phyloP scores from a whole-genome alignment of 1,140 invertebrate species.

The Globodera rostochiensis region DNA sequence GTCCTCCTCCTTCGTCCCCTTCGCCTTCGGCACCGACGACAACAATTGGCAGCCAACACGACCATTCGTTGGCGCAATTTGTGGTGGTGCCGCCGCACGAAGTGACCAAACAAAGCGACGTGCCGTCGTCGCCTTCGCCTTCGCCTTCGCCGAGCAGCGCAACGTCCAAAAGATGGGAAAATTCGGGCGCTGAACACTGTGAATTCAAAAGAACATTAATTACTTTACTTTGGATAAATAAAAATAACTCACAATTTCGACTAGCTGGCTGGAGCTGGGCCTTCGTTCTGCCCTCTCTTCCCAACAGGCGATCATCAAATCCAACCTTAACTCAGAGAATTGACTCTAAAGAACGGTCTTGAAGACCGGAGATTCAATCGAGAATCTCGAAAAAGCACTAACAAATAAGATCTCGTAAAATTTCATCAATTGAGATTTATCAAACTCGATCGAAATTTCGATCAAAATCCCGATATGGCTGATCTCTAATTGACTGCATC shows the following conservation, averaged over 20 bases:
- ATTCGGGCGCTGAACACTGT: slow-evolving; percentile 79
- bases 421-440: no score
- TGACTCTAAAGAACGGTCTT: no score
- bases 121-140: slow-evolving; percentile 9
- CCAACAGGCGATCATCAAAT: slow-evolving; percentile 95
- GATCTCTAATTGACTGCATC: no score
- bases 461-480: no score
- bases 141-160: slow-evolving; percentile 67
- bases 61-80: background rate
- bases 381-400: no score
- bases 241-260: slow-evolving; percentile 78
- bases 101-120: background rate
- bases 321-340: slow-evolving; percentile 71
- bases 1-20: background rate
- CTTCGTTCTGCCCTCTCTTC: slow-evolving; percentile 81
- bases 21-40: no score
- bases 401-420: no score
- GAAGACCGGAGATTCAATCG: no score
- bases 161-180: slow-evolving; percentile 82
- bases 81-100: background rate
- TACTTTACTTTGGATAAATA: no score
- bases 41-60: slow-evolving; percentile 10
- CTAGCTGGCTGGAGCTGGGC: slow-evolving; percentile 88
- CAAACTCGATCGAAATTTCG: no score
- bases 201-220: background rate